A percentile compares a stretch with the other conserved stretches of the same genome.
These are phyloP conservation scores for Pimpla rufipes DNA, from an alignment of 2,888 invertebrate species.

Conservation along the genomic window DNA sequence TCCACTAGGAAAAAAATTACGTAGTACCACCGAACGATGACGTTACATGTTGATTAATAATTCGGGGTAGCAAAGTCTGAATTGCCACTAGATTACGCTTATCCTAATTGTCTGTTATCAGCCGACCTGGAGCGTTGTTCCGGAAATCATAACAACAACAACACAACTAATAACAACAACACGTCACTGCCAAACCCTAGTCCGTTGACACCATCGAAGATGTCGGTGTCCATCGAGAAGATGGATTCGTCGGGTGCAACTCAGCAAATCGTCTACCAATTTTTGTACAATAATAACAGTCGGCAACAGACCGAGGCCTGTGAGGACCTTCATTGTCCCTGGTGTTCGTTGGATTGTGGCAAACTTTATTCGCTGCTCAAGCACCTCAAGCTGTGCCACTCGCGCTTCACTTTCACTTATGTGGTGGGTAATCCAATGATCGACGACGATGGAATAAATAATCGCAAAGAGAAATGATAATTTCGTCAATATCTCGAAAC, in stretches of 20 bases:
- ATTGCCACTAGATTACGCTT: constrained; percentile 9
- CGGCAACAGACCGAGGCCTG: constrained; percentile 98
- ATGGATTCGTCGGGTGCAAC: constrained; percentile 83
- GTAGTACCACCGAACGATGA: too few species aligned
- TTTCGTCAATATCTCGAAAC: background rate
- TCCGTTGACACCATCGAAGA: constrained; percentile 81
- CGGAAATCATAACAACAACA: constrained; percentile 82
- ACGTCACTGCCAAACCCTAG: constrained; percentile 82
- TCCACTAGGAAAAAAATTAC: too few species aligned
- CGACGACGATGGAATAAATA: constrained; percentile 49
- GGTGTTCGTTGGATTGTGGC: constrained; percentile 97
- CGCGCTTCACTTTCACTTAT: constrained; percentile 96
- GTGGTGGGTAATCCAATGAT: constrained; percentile 87
- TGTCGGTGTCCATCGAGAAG: constrained; percentile 79
- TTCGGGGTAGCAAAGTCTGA: too few species aligned
- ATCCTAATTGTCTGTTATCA: constrained; percentile 59
- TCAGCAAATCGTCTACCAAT: constrained; percentile 96
- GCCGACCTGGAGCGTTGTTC: constrained; percentile 82
- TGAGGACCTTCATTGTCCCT: constrained; percentile 97
- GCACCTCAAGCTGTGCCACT: constrained; percentile 97
- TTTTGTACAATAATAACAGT: constrained; percentile 97
- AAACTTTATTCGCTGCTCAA: constrained; percentile 95
- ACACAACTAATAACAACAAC: constrained; percentile 81
- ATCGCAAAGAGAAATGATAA: background rate
- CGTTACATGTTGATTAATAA: too few species aligned